Evolutionary conservation across 2,888 invertebrate species (phyloP).

Genomic region (Ptilodon capucinus): DNA sequence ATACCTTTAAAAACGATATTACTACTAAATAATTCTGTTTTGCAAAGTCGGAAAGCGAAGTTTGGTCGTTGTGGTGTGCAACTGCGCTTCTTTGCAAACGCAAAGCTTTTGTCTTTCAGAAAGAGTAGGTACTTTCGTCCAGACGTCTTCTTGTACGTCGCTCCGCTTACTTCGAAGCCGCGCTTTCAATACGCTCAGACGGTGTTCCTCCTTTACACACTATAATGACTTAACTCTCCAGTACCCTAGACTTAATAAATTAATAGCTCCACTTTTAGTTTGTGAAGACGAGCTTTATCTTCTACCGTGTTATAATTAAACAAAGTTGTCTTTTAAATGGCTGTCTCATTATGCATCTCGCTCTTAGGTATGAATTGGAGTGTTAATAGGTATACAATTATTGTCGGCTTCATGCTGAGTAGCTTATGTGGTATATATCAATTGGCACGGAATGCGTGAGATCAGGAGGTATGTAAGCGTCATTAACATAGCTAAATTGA

Average conservation of each 20-base stretch:
- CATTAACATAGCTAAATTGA: no score
- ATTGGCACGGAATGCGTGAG: no score
- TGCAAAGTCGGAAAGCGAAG: neutral
- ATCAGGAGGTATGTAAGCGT: no score
- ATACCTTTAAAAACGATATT: neutral
- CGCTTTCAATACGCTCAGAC: neutral
- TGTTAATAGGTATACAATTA: no score
- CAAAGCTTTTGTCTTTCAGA: conserved; percentile 15
- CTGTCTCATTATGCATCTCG: no score
- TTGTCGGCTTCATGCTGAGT: neutral
- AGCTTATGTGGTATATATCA: conserved; percentile 15
- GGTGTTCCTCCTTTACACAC: neutral
- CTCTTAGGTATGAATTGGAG: no score
- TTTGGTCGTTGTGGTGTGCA: neutral
- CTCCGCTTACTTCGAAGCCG: neutral
- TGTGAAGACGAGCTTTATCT: no score
- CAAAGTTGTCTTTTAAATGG: no score
- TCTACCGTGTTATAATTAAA: no score
- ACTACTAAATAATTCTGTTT: neutral
- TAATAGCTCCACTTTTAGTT: no score
- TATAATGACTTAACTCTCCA: no score
- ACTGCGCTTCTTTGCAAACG: conserved; percentile 16
- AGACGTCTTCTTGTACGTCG: neutral
- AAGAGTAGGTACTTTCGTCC: neutral
- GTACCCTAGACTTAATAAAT: no score